phyloP scores from a whole-genome alignment of 2,797 vertebrate genomes.

The Sylvilagus floridanus region DNA sequence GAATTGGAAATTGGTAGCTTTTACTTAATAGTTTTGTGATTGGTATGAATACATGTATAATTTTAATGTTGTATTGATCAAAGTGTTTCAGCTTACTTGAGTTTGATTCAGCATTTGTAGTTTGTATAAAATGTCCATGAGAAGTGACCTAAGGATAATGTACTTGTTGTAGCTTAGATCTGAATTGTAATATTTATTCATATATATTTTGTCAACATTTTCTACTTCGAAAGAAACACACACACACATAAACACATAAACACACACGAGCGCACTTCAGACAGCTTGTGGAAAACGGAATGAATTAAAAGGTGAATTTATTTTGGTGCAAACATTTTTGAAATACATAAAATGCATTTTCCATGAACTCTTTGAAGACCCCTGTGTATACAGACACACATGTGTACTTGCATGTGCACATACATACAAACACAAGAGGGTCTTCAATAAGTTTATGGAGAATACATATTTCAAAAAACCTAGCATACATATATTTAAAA shows the following conservation, averaged over 20 bases:
- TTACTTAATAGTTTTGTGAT: neutral
- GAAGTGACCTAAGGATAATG: neutral
- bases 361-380: too few relatives aligned
- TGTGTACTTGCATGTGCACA: neutral
- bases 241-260: too few relatives aligned
- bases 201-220: slow-evolving; percentile 33
- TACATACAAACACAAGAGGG: neutral
- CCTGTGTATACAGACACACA: too few relatives aligned
- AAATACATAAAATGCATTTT: too few relatives aligned
- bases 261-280: too few relatives aligned
- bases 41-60: slow-evolving; percentile 8
- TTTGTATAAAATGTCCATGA: neutral
- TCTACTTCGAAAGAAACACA: neutral
- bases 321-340: too few relatives aligned
- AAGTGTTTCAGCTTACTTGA: slow-evolving; percentile 36
- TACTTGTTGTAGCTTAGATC: slow-evolving; percentile 26
- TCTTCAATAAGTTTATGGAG: too few relatives aligned
- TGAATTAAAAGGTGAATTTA: too few relatives aligned
- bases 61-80: neutral
- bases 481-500: too few relatives aligned
- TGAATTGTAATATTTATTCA: neutral
- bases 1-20: slow-evolving; percentile 6
- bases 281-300: too few relatives aligned
- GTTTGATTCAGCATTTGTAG: neutral
- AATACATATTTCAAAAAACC: too few relatives aligned